Percentiles rank a stretch among this genome's conserved stretches.
These are phyloP conservation scores for Pterostichus niger DNA, from an alignment of 2,888 invertebrate species.

Conservation along the genomic window DNA sequence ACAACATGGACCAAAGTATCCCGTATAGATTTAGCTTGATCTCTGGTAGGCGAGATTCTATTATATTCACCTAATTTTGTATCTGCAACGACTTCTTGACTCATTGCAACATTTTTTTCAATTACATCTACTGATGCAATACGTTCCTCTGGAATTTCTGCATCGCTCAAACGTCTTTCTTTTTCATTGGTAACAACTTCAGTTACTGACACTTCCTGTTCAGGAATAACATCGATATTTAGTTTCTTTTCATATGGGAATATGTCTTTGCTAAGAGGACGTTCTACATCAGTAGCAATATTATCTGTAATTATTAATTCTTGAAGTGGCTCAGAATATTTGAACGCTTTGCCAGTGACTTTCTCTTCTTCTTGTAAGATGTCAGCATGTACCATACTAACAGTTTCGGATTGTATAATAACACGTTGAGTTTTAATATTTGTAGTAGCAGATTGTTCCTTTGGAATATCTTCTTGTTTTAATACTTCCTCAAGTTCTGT, in stretches of 20 bases:
- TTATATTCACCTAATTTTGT: slow-evolving; percentile 77
- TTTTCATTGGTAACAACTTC: slow-evolving; percentile 79
- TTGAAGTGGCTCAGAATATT: slow-evolving; percentile 77
- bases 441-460: slow-evolving; percentile 75
- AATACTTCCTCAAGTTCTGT: slow-evolving; percentile 77
- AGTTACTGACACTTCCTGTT: slow-evolving; percentile 81
- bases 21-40: slow-evolving; percentile 76
- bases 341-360: slow-evolving; percentile 77
- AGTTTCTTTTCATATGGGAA: slow-evolving; percentile 80
- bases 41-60: slow-evolving; percentile 75
- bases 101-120: slow-evolving; percentile 78
- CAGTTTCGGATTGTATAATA: slow-evolving; percentile 77
- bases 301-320: slow-evolving; percentile 80
- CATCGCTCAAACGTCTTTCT: slow-evolving; percentile 77
- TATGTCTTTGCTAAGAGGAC: slow-evolving; percentile 77
- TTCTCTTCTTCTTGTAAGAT: slow-evolving; percentile 76
- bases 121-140: slow-evolving; percentile 80
- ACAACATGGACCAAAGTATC: slow-evolving; percentile 77
- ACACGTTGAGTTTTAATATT: slow-evolving; percentile 77
- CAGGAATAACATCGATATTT: slow-evolving; percentile 79
- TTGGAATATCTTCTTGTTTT: slow-evolving; percentile 74
- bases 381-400: slow-evolving; percentile 76
- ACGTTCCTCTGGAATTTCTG: slow-evolving; percentile 75
- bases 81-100: slow-evolving; percentile 77
- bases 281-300: slow-evolving; percentile 79